phyloP scores from a whole-genome alignment of 1,140 invertebrate genomes.

The Drosophila asahinai region DNA sequence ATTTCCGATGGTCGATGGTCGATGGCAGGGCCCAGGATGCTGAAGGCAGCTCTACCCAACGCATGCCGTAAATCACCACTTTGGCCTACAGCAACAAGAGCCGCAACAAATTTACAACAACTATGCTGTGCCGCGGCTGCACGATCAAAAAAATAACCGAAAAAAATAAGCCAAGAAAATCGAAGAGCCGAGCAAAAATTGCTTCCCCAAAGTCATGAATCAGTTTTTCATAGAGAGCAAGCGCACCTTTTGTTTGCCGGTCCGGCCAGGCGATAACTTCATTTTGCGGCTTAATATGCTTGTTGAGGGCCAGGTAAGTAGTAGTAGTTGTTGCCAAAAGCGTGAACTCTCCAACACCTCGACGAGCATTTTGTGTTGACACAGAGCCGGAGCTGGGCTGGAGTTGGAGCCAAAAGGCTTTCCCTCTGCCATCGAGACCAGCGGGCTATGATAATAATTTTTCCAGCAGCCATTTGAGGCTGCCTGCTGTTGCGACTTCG shows the following conservation, averaged over 20 bases:
- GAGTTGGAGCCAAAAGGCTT: constrained; percentile 39
- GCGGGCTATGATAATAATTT: constrained; percentile 77
- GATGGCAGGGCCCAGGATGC: constrained; percentile 54
- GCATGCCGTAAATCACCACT: constrained; percentile 83
- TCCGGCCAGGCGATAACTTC: constrained; percentile 70
- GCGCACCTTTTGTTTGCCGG: constrained; percentile 66
- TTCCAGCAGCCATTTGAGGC: constrained; percentile 44
- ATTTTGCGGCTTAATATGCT: constrained; percentile 83
- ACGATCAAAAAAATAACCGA: constrained; percentile 57
- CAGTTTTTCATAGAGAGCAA: constrained; percentile 75
- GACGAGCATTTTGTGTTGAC: constrained; percentile 74
- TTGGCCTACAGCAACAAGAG: constrained; percentile 60
- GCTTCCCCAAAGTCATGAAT: constrained; percentile 71
- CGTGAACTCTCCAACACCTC: constrained; percentile 82
- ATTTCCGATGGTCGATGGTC: constrained; percentile 54
- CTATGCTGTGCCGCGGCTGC: constrained; percentile 76
- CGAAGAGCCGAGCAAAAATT: constrained; percentile 39
- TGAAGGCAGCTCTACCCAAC: constrained; percentile 36
- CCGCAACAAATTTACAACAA: constrained; percentile 81
- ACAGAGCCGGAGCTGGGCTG: constrained; percentile 21
- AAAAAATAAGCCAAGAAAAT: constrained; percentile 21
- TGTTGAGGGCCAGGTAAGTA: constrained; percentile 77
- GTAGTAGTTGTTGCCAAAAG: constrained; percentile 72
- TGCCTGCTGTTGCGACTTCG: constrained; percentile 41
- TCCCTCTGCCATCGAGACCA: constrained; percentile 46